Conservation (phyloP, 2,888 invertebrate genomes). For the Dorcus parallelipipedus region DNA sequence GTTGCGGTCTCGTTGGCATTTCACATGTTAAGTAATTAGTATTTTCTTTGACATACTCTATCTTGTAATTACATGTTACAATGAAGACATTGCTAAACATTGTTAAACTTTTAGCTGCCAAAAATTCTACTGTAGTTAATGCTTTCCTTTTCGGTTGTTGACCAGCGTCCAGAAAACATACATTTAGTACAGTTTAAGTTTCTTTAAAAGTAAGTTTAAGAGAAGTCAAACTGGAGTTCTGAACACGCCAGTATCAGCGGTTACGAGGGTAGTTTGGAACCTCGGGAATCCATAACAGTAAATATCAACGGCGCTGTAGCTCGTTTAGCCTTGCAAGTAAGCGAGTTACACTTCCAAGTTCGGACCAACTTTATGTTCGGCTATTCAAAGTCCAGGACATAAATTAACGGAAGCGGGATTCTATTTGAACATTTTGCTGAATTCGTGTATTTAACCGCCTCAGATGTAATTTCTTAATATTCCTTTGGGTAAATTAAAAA, state of each 20-base stretch:
- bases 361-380: conserved; percentile 34
- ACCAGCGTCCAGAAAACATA: conserved; percentile 30
- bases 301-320: conserved; percentile 38
- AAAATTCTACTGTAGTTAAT: background rate
- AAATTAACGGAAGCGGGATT: conserved; percentile 38
- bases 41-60: too few species aligned
- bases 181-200: conserved; percentile 37
- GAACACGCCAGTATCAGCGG: conserved; percentile 38
- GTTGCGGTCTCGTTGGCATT: too few species aligned
- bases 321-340: conserved; percentile 30
- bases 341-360: conserved; percentile 37
- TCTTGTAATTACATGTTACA: too few species aligned
- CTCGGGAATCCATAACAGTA: conserved; percentile 37
- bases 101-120: too few species aligned
- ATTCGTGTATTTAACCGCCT: conserved; percentile 21
- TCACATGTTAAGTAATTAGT: too few species aligned
- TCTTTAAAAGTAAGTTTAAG: conserved; percentile 31
- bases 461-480: conserved; percentile 2
- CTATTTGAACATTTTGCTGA: conserved; percentile 30
- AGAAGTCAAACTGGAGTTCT: conserved; percentile 33
- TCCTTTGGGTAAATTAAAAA: background rate
- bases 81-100: too few species aligned
- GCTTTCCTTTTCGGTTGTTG: conserved; percentile 6
- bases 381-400: conserved; percentile 34
- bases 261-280: conserved; percentile 39